Evolutionary conservation across 2,797 vertebrate species (phyloP).

Genomic region (Falco novaeseelandiae): DNA sequence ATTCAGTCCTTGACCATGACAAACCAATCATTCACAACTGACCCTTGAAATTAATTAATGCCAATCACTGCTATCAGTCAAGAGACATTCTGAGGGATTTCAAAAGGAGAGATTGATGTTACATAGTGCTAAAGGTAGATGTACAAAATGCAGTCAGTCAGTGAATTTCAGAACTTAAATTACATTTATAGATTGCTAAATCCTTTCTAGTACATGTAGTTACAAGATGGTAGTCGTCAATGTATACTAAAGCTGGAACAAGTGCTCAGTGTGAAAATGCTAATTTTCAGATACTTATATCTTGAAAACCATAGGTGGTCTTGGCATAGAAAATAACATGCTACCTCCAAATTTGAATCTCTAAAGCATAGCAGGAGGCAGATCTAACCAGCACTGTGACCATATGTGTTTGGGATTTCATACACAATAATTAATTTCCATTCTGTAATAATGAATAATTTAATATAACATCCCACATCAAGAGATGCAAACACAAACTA

Average conservation of each 20-base stretch:
- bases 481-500: conserved; percentile 70
- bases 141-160: not conserved
- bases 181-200: conserved; percentile 28
- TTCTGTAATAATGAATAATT: conserved; percentile 82
- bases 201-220: not conserved
- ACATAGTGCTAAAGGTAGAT: conserved; percentile 10
- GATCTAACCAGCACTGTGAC: conserved; percentile 76
- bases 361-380: conserved; percentile 79
- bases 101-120: conserved; percentile 32
- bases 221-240: conserved; percentile 51
- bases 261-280: conserved; percentile 74
- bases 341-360: conserved; percentile 80
- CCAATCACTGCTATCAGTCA: conserved; percentile 71
- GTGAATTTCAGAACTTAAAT: conserved; percentile 31
- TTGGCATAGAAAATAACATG: conserved; percentile 80
- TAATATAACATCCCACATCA: conserved; percentile 74
- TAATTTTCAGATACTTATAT: conserved; percentile 80
- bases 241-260: conserved; percentile 68
- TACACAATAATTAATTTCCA: conserved; percentile 84
- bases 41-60: conserved; percentile 77
- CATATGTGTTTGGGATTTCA: conserved; percentile 84
- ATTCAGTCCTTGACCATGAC: conserved; percentile 67
- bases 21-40: conserved; percentile 76
- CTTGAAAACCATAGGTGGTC: conserved; percentile 82
- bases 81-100: conserved; percentile 39